Evolutionary conservation across 2,113 vertebrate species (phyloP).

Genomic region (Ophiodon elongatus): DNA sequence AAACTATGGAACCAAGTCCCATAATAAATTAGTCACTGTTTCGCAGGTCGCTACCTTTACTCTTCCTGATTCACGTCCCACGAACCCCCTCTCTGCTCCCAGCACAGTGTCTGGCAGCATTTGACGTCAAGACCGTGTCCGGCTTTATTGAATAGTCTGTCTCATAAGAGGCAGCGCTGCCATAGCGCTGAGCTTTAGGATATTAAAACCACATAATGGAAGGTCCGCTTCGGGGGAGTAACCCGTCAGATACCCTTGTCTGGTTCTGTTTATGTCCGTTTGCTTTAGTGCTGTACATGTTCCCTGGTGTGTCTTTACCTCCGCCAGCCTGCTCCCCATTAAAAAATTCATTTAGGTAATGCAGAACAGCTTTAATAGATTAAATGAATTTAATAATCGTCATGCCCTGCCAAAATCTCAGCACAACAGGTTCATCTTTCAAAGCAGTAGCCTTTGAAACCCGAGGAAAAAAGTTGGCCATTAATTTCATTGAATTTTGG

Average conservation of each 20-base stretch:
- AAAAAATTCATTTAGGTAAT: slow-evolving; percentile 81
- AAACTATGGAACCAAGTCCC: slow-evolving; percentile 12
- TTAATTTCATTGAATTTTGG: slow-evolving; percentile 65
- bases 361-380: slow-evolving; percentile 81
- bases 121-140: slow-evolving; percentile 38
- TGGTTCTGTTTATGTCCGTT: slow-evolving; percentile 73
- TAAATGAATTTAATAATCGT: slow-evolving; percentile 81
- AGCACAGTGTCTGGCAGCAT: slow-evolving; percentile 20
- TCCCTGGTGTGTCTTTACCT: slow-evolving; percentile 64
- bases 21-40: slow-evolving; percentile 34
- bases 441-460: slow-evolving; percentile 71
- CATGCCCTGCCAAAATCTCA: slow-evolving; percentile 62
- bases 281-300: slow-evolving; percentile 52
- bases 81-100: neutral
- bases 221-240: slow-evolving; percentile 40
- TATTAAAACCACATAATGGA: slow-evolving; percentile 69
- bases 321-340: slow-evolving; percentile 58
- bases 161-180: slow-evolving; percentile 29
- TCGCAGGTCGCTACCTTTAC: slow-evolving; percentile 18
- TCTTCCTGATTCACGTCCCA: slow-evolving; percentile 21
- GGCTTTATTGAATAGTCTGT: slow-evolving; percentile 50
- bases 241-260: slow-evolving; percentile 55
- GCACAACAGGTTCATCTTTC: slow-evolving; percentile 77
- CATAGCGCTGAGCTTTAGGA: slow-evolving; percentile 35
- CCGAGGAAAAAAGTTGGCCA: slow-evolving; percentile 24